These are phyloP conservation scores for Tyrophagus putrescentiae DNA, from an alignment of 1,140 invertebrate genomes.

Conservation along the genomic window DNA sequence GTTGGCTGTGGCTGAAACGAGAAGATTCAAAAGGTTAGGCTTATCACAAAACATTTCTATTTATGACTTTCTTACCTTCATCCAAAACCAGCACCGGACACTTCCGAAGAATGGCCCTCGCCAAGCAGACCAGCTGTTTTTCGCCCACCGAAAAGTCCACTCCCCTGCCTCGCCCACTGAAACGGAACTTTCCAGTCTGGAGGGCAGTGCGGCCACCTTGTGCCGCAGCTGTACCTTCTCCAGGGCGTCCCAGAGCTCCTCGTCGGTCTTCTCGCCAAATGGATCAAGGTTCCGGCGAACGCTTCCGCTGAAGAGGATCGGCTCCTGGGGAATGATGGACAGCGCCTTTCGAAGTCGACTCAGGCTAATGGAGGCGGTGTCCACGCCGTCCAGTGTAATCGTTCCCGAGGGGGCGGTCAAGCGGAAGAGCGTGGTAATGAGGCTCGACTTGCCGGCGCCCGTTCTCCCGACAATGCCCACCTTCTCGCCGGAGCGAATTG, in stretches of 20 bases:
- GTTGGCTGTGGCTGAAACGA: too few species aligned
- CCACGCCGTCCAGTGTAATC: constrained; percentile 35
- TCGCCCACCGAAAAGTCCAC: constrained; percentile 31
- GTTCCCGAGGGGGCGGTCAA: constrained; percentile 30
- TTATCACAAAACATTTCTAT: too few species aligned
- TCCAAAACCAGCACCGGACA: constrained; percentile 38
- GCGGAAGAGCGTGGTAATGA: constrained; percentile 36
- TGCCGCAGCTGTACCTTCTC: constrained; percentile 55
- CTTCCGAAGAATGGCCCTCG: constrained; percentile 34
- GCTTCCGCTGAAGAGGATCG: constrained; percentile 66
- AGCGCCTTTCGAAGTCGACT: constrained; percentile 37
- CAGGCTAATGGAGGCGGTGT: constrained; percentile 37
- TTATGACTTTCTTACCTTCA: too few species aligned
- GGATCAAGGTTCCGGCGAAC: constrained; percentile 74
- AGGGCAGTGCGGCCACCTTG: not conserved
- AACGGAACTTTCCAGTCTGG: not conserved
- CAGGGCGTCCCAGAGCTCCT: constrained; percentile 51
- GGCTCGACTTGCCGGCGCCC: constrained; percentile 35
- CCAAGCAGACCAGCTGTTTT: constrained; percentile 34
- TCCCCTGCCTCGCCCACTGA: constrained; percentile 1
- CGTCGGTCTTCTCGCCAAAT: constrained; percentile 53
- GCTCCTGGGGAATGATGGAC: constrained; percentile 45
- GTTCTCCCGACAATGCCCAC: constrained; percentile 38
- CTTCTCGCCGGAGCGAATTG: constrained; percentile 32
- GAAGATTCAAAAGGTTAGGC: too few species aligned